phyloP scores from a whole-genome alignment of 2,113 vertebrate species.

The Aspiorhynchus laticeps region DNA sequence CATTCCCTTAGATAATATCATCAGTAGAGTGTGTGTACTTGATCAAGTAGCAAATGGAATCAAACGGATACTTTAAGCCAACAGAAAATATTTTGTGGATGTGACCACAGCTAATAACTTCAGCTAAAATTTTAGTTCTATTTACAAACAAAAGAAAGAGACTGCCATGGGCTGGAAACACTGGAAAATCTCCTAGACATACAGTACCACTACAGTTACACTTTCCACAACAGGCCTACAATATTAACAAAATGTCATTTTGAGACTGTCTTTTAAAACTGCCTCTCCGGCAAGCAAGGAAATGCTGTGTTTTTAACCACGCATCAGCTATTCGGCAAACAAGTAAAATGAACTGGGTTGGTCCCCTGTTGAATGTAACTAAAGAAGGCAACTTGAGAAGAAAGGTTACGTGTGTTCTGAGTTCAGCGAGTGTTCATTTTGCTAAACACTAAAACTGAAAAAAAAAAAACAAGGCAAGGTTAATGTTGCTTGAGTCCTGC shows the following conservation, averaged over 20 bases:
- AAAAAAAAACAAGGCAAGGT: constrained; percentile 27
- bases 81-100: not conserved
- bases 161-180: not conserved
- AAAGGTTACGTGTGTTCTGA: not conserved
- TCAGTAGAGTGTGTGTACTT: not conserved
- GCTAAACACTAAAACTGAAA: constrained; percentile 10
- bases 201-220: constrained; percentile 22
- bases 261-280: constrained; percentile 53
- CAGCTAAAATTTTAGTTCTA: not conserved
- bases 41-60: not conserved
- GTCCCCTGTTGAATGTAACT: constrained; percentile 47
- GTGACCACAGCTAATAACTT: not conserved
- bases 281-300: constrained; percentile 9
- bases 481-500: not conserved
- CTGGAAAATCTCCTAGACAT: constrained; percentile 25
- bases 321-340: constrained; percentile 14
- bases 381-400: constrained; percentile 66
- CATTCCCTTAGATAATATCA: not conserved
- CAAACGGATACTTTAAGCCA: not conserved
- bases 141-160: not conserved
- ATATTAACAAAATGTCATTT: constrained; percentile 34
- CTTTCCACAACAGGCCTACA: constrained; percentile 56
- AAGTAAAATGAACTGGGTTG: not conserved
- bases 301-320: constrained; percentile 18
- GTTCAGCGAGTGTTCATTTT: constrained; percentile 26